Evolutionary conservation across 2,888 invertebrate genomes (phyloP).

Genomic region (Empis stercorea): DNA sequence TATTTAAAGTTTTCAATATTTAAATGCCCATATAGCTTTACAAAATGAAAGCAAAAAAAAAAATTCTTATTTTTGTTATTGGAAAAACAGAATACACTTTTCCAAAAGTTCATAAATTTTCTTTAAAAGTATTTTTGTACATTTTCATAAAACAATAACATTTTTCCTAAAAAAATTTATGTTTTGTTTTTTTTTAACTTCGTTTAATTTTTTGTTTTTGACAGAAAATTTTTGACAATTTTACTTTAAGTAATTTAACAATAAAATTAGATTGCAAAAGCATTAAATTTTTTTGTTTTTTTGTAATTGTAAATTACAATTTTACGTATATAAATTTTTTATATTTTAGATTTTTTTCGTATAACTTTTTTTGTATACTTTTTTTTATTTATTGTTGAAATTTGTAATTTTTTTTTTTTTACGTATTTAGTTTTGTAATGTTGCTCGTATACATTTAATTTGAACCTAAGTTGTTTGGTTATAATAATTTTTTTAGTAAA

Average conservation of each 20-base stretch:
- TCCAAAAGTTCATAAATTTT: no score
- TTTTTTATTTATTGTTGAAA: background rate
- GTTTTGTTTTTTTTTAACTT: no score
- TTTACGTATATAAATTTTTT: conserved; percentile 14
- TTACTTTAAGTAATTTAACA: no score
- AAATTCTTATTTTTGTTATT: conserved; percentile 7
- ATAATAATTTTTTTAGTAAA: conserved; percentile 12
- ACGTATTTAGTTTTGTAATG: conserved; percentile 12
- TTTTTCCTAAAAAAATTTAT: no score
- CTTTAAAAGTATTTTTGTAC: background rate
- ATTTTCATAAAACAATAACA: no score
- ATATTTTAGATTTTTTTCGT: conserved; percentile 4
- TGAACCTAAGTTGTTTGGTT: conserved; percentile 36
- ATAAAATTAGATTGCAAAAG: no score
- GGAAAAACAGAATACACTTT: no score
- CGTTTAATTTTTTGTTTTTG: no score
- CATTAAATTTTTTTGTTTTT: no score
- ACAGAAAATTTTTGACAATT: no score
- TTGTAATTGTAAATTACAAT: background rate
- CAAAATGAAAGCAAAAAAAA: conserved; percentile 16
- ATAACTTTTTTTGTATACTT: conserved; percentile 8
- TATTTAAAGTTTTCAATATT: conserved; percentile 3
- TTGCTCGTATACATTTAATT: conserved; percentile 37
- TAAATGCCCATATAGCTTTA: conserved; percentile 36
- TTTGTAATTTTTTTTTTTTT: conserved; percentile 3